Conservation (phyloP, 2,113 vertebrate genomes). For the Capra hircus region DNA sequence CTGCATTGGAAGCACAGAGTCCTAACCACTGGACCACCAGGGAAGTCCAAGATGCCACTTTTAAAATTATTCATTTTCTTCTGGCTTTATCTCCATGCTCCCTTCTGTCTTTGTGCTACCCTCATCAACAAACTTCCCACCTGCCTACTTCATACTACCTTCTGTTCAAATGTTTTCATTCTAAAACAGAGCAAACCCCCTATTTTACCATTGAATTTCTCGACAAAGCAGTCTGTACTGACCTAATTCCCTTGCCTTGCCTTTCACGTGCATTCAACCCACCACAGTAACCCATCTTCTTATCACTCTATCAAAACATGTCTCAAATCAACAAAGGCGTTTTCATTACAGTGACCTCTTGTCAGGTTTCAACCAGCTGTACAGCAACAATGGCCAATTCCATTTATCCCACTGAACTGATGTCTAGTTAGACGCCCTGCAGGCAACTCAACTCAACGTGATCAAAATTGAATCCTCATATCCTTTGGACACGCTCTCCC, state of each 20-base stretch:
- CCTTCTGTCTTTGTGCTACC: background rate
- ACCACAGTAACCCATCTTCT: background rate
- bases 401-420: fast-evolving
- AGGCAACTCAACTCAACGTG: background rate
- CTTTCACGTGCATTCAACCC: background rate
- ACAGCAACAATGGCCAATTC: background rate
- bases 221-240: background rate
- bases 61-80: background rate
- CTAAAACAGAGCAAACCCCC: background rate
- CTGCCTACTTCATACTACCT: background rate
- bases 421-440: background rate
- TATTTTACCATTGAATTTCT: background rate
- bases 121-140: background rate
- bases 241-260: background rate
- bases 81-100: background rate
- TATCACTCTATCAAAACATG: background rate
- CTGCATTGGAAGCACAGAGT: background rate
- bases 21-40: background rate
- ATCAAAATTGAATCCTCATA: background rate
- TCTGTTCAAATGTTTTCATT: background rate
- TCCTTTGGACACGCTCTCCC: background rate
- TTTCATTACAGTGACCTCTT: background rate
- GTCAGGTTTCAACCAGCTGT: background rate
- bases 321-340: background rate
- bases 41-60: background rate